Percentiles rank a stretch among this genome's conserved stretches.
These are phyloP conservation scores for Aleiodes alternator DNA, from an alignment of 2,888 invertebrate species.

Conservation along the genomic window DNA sequence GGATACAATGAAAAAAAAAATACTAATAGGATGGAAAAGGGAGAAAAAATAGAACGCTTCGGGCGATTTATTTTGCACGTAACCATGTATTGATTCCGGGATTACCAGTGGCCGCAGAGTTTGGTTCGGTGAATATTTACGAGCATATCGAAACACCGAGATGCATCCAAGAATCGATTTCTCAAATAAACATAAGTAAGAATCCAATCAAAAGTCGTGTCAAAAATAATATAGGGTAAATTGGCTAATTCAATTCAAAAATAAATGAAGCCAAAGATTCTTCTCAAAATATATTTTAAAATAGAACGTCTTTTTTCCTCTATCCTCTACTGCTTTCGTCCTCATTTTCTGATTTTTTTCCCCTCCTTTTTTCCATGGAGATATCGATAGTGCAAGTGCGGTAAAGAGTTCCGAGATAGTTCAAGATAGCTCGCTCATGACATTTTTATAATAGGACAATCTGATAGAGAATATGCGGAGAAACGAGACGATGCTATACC, in stretches of 20 bases:
- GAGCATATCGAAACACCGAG: conserved; percentile 15
- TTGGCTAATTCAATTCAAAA: conserved; percentile 5
- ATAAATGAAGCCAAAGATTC: background rate
- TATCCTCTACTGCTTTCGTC: too few species aligned
- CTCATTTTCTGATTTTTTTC: too few species aligned
- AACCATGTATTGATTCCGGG: conserved; percentile 26
- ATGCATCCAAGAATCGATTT: conserved; percentile 7
- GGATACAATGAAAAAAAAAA: background rate
- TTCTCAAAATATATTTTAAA: too few species aligned
- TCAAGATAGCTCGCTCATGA: too few species aligned
- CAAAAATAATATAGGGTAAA: conserved; percentile 3
- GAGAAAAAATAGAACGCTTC: background rate
- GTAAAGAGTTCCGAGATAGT: too few species aligned
- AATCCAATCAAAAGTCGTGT: background rate
- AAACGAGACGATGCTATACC: background rate
- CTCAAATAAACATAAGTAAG: background rate
- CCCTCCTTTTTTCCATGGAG: too few species aligned
- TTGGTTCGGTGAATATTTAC: conserved; percentile 29
- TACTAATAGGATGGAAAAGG: background rate
- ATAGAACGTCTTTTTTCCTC: too few species aligned
- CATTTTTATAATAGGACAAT: too few species aligned
- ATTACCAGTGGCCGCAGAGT: conserved; percentile 27
- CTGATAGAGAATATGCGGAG: background rate
- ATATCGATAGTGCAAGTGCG: too few species aligned
- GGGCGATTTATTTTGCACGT: conserved; percentile 24